These are phyloP conservation scores for Dysidea cf. avara DNA, from an alignment of 37 sponge, comb jelly and placozoan genomes.

Conservation along the genomic window DNA sequence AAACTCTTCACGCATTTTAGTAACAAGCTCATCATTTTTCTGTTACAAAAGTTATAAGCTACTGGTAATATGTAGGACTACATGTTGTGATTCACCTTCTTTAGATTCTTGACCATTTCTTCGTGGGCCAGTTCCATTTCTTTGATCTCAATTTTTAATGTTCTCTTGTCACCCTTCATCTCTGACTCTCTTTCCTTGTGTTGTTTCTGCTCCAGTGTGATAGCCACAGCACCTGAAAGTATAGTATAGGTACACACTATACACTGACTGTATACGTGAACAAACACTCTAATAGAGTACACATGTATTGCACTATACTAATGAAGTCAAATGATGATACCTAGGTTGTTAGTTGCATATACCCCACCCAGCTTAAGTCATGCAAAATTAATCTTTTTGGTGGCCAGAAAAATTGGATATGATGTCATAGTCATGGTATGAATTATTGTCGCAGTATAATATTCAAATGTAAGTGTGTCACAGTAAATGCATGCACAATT, in stretches of 20 bases:
- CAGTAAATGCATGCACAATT: no score
- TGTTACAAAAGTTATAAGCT: constrained; percentile 3
- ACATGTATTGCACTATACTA: background rate
- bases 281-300: background rate
- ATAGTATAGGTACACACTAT: background rate
- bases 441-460: no score
- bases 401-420: no score
- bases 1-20: constrained; percentile 82
- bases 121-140: constrained; percentile 96
- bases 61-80: background rate
- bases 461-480: no score
- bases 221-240: constrained; percentile 65
- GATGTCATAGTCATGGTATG: no score
- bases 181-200: constrained; percentile 69
- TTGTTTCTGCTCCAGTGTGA: constrained; percentile 86
- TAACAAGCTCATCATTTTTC: constrained; percentile 79
- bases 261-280: background rate
- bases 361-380: no score
- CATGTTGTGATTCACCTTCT: constrained; percentile 31
- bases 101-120: constrained; percentile 81
- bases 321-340: no score
- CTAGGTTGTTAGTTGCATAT: no score
- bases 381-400: no score
- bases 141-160: constrained; percentile 80
- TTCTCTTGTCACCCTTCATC: constrained; percentile 71